Evolutionary conservation across 2,113 vertebrate genomes (phyloP).

Genomic region (Oenanthe melanoleuca): DNA sequence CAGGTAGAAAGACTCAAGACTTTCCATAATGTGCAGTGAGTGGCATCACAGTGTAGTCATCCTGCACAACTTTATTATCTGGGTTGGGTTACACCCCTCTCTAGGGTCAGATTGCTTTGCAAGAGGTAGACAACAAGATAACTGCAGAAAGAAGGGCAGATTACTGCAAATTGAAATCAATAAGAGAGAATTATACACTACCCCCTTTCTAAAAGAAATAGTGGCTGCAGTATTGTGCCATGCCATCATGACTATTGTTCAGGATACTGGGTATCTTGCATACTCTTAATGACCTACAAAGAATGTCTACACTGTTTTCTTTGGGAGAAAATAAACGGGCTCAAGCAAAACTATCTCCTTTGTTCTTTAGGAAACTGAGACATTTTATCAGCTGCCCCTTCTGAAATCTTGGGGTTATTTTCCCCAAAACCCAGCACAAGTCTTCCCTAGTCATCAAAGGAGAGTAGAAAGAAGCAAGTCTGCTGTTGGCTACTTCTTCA

Average conservation of each 20-base stretch:
- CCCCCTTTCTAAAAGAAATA: neutral
- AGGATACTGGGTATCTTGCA: neutral
- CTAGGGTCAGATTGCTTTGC: neutral
- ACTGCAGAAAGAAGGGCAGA: neutral
- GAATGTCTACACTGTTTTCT: neutral
- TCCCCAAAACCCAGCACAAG: neutral
- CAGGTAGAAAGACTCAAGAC: neutral
- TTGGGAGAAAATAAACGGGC: neutral
- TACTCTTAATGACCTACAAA: neutral
- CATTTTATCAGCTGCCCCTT: neutral
- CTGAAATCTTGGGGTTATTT: neutral
- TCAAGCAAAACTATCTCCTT: neutral
- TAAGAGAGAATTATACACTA: neutral
- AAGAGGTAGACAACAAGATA: neutral
- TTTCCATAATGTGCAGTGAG: neutral
- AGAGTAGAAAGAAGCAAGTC: neutral
- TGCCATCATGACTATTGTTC: neutral
- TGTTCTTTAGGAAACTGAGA: neutral
- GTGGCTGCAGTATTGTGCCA: neutral
- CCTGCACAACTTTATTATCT: neutral
- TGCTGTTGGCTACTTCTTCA: neutral
- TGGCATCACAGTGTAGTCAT: neutral
- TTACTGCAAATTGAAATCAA: neutral
- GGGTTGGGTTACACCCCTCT: neutral
- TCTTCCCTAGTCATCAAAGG: neutral